phyloP scores from a whole-genome alignment of 2,113 vertebrate genomes.

The Pelodiscus sinensis region DNA sequence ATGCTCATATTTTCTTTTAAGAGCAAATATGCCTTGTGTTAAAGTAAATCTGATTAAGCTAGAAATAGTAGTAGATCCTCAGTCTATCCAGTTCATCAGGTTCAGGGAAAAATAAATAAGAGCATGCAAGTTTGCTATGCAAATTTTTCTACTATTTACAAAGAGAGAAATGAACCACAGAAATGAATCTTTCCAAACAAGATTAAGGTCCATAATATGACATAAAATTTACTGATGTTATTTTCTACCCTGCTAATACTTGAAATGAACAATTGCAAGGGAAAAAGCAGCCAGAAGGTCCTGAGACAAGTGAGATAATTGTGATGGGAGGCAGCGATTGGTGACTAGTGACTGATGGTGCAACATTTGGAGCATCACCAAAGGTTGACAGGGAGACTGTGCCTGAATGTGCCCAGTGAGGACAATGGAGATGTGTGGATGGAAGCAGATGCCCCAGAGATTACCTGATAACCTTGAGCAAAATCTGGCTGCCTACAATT shows the following conservation, averaged over 20 bases:
- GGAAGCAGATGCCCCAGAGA: not conserved
- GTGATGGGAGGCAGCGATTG: not conserved
- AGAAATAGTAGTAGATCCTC: not conserved
- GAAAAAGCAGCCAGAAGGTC: not conserved
- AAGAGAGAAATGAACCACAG: rapidly evolving
- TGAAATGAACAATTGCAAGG: rapidly evolving
- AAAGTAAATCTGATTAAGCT: not conserved
- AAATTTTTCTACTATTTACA: not conserved
- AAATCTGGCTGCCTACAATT: not conserved
- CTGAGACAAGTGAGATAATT: not conserved
- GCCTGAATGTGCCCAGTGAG: not conserved
- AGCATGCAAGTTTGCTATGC: not conserved
- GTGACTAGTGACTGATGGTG: not conserved
- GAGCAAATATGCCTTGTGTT: not conserved
- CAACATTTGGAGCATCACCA: not conserved
- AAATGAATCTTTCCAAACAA: not conserved
- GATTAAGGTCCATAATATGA: not conserved
- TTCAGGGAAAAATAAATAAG: not conserved
- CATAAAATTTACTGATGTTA: not conserved
- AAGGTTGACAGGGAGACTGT: rapidly evolving
- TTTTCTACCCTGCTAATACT: not conserved
- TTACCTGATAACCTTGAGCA: not conserved
- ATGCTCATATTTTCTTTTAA: not conserved
- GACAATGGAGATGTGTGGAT: not conserved
- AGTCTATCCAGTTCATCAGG: rapidly evolving